phyloP scores from a whole-genome alignment of 2,797 vertebrate species.

The Galago senegalensis region DNA sequence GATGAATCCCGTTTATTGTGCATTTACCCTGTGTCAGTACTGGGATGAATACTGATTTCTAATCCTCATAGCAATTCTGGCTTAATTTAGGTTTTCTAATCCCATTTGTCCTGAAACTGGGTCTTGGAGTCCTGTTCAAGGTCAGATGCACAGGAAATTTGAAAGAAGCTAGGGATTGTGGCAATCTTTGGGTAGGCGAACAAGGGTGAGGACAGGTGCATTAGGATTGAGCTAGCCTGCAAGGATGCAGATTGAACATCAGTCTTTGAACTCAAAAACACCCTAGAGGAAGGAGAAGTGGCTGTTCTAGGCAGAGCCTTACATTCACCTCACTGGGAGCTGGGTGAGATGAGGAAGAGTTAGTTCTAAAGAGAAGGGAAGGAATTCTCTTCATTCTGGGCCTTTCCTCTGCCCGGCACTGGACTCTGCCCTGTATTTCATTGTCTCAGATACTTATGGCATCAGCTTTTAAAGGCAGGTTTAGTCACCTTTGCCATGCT shows the following conservation, averaged over 20 bases:
- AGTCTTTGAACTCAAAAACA: neutral
- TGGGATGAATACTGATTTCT: neutral
- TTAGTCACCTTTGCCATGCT: neutral
- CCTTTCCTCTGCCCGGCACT: neutral
- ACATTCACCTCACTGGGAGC: neutral
- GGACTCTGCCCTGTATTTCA: neutral
- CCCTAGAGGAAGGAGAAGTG: neutral
- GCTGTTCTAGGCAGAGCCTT: neutral
- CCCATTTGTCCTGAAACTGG: neutral
- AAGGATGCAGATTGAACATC: neutral
- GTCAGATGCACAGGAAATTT: neutral
- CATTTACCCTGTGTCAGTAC: neutral
- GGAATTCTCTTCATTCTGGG: neutral
- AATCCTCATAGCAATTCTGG: neutral
- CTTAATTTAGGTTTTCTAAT: neutral
- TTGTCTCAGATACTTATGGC: neutral
- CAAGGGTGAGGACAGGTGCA: rapidly evolving
- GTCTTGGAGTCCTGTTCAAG: neutral
- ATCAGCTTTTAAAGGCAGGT: neutral
- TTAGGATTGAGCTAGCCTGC: neutral
- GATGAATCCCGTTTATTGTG: neutral
- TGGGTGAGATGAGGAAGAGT: neutral
- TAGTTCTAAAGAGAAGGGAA: neutral
- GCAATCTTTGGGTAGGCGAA: neutral
- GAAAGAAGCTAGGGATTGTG: neutral